Percentiles rank a stretch among this genome's conserved stretches.
These are phyloP conservation scores for Dasypus novemcinctus DNA, from an alignment of 2,113 vertebrate species.

Conservation along the genomic window DNA sequence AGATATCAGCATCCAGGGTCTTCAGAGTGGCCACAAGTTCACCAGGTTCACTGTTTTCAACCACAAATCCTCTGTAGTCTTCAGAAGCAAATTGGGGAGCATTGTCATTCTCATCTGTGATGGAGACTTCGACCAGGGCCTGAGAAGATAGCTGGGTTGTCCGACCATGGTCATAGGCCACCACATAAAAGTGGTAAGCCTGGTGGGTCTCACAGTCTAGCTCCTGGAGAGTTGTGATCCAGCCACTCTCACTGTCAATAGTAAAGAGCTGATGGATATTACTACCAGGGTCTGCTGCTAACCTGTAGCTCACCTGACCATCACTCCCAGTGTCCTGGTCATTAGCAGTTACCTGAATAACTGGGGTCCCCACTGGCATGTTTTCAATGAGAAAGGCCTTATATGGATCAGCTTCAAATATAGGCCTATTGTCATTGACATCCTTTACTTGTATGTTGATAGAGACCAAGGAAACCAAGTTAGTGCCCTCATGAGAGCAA, in stretches of 20 bases:
- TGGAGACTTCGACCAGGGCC: conserved; percentile 91
- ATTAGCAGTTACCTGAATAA: conserved; percentile 97
- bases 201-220: conserved; percentile 91
- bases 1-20: conserved; percentile 90
- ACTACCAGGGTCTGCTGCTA: conserved; percentile 85
- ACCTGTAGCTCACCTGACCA: conserved; percentile 92
- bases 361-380: conserved; percentile 93
- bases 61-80: conserved; percentile 89
- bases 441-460: conserved; percentile 96
- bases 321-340: conserved; percentile 94
- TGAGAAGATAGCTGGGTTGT: conserved; percentile 91
- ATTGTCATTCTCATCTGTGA: conserved; percentile 97
- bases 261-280: conserved; percentile 86
- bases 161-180: conserved; percentile 92
- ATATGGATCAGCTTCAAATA: conserved; percentile 96
- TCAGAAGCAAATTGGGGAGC: conserved; percentile 90
- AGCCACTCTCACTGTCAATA: conserved; percentile 92
- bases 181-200: conserved; percentile 89
- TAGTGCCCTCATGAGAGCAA: conserved; percentile 90
- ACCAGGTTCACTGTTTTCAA: conserved; percentile 90
- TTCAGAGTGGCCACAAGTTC: conserved; percentile 89
- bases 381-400: conserved; percentile 95
- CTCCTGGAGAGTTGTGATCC: conserved; percentile 90
- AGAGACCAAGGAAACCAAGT: conserved; percentile 93
- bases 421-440: conserved; percentile 95